phyloP scores from a whole-genome alignment of 2,113 vertebrate genomes.

The Gambusia affinis region DNA sequence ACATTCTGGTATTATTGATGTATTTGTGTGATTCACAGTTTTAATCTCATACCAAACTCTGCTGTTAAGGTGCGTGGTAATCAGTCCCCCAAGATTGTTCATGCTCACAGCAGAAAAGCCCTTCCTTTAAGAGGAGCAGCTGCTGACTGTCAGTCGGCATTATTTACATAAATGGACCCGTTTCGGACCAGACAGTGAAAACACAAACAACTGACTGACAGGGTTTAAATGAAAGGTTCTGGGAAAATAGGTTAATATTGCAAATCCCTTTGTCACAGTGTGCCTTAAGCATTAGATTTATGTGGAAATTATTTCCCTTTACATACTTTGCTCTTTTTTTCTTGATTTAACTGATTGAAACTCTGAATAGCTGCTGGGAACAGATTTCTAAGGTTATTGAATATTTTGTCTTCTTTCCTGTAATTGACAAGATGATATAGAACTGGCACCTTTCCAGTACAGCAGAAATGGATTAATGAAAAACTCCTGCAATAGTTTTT shows the following conservation, averaged over 20 bases:
- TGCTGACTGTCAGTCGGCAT: not conserved
- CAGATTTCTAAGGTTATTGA: not conserved
- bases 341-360: conserved; percentile 2
- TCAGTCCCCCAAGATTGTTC: not conserved
- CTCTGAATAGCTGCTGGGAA: not conserved
- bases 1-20: not conserved
- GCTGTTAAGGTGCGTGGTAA: not conserved
- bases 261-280: not conserved
- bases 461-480: not conserved
- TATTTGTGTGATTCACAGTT: not conserved
- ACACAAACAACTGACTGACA: not conserved
- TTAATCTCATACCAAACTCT: too few species aligned
- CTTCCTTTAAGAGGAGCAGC: not conserved
- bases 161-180: not conserved
- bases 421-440: not conserved
- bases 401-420: not conserved
- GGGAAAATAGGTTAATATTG: not conserved
- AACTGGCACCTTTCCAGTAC: not conserved
- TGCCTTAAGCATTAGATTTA: not conserved
- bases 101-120: not conserved
- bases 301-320: not conserved
- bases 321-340: not conserved
- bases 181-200: not conserved
- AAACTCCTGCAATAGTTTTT: not conserved
- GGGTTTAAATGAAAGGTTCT: not conserved